Evolutionary conservation across 2,797 vertebrate species (phyloP), one percentile per base, ranked within the genome.

Genomic region (Danio albolineatus): DNA sequence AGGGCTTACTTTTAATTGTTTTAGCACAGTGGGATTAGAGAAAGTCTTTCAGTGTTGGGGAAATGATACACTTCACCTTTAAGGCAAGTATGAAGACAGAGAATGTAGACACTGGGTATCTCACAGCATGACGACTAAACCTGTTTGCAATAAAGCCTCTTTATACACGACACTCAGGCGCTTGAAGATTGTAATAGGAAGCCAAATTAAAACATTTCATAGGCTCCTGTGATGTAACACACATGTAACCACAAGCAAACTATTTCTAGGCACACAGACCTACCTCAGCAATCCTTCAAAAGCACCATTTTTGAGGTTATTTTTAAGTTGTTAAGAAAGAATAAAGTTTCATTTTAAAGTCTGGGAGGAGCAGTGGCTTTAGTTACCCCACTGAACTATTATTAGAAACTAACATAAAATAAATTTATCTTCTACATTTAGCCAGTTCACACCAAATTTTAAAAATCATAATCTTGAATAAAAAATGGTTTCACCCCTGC

Each of bases 61-160:
- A 49, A 74, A 62, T 12, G 0, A 51, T 10, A 51, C 21, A 61
- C 6, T 61, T 62, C 14, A 53, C 28, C 51, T 82, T 46, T 36
- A 46, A 64, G 41, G 56, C 16, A 46, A 82, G 48, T 49, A 54
- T 43, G 51, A n/a, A 81, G 60, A 81, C 28, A 13, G 28, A 54
- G 49, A 79, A 66, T 60, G 59, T 66, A 76, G 65, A 51, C 54
- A 74, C 43, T 56, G 17, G 43, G 43, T 66, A 64, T 76, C 64
- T 72, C 76, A 72, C 69, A 64, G 81, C 76, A 16, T 73, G 78
- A 56, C 38, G 19, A 56, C 74, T 67, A 81, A 82, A 75, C 71
- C 80, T 77, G 60, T 48, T 79, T 82, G 74, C 64, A 85, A 87
- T 82, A 84, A 80, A 82, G 60, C 14, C 51, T 79, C 38, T 80